Conservation (phyloP, 2,113 vertebrate species). For the Romanogobio albipinnatus region DNA sequence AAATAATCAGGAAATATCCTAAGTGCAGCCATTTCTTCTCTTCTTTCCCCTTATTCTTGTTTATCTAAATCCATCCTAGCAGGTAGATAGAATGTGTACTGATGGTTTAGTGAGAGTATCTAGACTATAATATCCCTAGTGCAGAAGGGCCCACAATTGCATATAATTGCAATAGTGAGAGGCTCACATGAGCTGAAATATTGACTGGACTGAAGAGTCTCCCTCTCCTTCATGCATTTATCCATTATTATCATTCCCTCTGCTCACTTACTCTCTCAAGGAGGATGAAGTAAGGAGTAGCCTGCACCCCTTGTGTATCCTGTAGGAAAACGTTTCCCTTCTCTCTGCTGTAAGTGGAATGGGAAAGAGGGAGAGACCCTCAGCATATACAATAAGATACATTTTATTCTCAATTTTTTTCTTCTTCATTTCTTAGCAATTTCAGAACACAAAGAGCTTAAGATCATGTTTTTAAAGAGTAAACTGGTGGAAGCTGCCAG, state of each 20-base stretch:
- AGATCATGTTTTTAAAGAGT: not conserved
- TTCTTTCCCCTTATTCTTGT: too few relatives aligned
- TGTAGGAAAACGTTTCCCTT: not conserved
- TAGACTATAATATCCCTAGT: not conserved
- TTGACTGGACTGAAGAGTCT: slow-evolving; percentile 31
- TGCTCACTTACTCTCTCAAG: not conserved
- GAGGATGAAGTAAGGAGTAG: slow-evolving; percentile 3
- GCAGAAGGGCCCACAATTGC: not conserved
- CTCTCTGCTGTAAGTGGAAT: not conserved
- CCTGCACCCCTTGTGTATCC: not conserved
- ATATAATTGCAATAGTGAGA: slow-evolving; percentile 1
- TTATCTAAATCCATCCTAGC: too few relatives aligned
- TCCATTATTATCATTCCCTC: not conserved
- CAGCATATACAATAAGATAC: not conserved
- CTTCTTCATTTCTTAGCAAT: not conserved
- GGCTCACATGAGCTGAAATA: slow-evolving; percentile 18
- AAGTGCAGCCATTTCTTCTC: not conserved
- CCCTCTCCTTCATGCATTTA: not conserved
- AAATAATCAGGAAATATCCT: not conserved
- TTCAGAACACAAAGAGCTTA: not conserved
- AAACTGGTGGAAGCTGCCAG: not conserved
- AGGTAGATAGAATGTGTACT: too few relatives aligned
- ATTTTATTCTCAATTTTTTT: not conserved
- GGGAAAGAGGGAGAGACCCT: not conserved
- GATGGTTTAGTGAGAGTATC: not conserved